Percentiles rank a stretch among this genome's conserved stretches.
These are phyloP conservation scores for Hapalemur alaotrensis DNA, from an alignment of 2,797 vertebrate genomes.

Conservation along the genomic window DNA sequence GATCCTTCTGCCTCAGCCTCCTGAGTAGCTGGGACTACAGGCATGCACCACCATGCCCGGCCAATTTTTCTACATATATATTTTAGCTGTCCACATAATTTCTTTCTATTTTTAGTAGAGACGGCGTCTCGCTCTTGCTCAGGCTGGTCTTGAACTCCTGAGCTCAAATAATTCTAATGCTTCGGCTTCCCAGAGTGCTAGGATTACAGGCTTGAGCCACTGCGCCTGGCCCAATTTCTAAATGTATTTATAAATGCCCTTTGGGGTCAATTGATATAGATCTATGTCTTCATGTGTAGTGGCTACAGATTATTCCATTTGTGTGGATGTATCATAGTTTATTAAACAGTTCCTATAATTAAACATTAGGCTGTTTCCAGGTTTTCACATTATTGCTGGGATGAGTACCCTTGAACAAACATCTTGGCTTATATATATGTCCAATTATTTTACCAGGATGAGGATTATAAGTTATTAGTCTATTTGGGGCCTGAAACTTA, in stretches of 20 bases:
- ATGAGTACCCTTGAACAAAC: neutral
- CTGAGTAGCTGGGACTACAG: too few relatives aligned
- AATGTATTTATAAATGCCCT: neutral
- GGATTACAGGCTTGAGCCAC: too few relatives aligned
- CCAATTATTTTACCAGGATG: neutral
- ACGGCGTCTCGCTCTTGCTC: too few relatives aligned
- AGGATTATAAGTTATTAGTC: neutral
- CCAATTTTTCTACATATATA: too few relatives aligned
- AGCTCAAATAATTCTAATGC: too few relatives aligned
- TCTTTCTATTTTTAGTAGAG: too few relatives aligned
- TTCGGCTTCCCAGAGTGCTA: too few relatives aligned
- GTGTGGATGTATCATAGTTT: neutral
- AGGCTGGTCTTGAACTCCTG: too few relatives aligned
- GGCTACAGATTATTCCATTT: neutral
- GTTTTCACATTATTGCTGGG: neutral
- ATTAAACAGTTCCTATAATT: neutral
- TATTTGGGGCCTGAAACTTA: neutral
- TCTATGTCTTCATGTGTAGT: neutral
- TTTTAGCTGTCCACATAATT: too few relatives aligned
- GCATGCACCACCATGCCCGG: too few relatives aligned
- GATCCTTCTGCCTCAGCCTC: too few relatives aligned
- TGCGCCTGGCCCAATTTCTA: neutral
- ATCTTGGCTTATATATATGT: neutral
- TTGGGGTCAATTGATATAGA: neutral
- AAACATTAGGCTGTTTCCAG: neutral